phyloP scores from a whole-genome alignment of 2,113 vertebrate species.

The Leucoraja erinaceus region DNA sequence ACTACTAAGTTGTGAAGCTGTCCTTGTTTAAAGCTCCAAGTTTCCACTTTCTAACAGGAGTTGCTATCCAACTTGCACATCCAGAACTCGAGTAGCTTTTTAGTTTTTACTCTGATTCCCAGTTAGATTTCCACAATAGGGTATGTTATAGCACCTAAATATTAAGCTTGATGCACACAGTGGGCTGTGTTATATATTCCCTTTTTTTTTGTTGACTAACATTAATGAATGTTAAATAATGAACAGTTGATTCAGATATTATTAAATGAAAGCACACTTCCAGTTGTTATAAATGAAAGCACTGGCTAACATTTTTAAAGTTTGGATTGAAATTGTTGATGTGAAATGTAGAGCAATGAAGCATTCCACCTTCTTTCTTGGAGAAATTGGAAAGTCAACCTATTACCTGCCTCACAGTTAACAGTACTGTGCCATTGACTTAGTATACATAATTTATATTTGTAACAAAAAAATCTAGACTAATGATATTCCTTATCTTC shows the following conservation, averaged over 20 bases:
- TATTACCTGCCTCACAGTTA: background rate
- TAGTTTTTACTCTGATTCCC: no score
- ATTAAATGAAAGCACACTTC: no score
- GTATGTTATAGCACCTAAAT: no score
- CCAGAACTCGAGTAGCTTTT: no score
- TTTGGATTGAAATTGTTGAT: background rate
- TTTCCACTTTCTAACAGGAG: background rate
- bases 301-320: background rate
- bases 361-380: no score
- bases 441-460: background rate
- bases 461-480: background rate
- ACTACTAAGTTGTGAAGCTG: background rate
- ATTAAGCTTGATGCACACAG: background rate
- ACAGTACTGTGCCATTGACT: background rate
- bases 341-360: background rate
- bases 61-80: no score
- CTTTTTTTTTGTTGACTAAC: background rate
- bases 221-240: no score
- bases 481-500: background rate
- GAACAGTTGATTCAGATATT: background rate
- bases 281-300: no score
- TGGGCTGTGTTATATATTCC: background rate
- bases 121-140: no score
- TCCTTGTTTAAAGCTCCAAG: background rate
- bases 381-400: background rate